Conservation (phyloP, 2,113 vertebrate genomes). For the Chamaetylas fuelleborni region DNA sequence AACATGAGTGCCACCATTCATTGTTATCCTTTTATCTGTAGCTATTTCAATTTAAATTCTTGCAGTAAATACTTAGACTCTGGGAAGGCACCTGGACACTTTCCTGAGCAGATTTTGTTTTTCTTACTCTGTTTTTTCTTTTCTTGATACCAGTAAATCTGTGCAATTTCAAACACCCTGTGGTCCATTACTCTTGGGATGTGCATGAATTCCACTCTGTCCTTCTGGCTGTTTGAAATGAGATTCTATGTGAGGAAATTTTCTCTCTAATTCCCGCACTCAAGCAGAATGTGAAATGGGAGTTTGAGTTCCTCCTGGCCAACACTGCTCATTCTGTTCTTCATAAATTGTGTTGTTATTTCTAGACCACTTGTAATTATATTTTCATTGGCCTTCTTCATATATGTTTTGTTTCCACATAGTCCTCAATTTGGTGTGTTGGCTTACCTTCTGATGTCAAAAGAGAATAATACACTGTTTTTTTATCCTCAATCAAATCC, state of each 20-base stretch:
- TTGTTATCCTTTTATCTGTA: not conserved
- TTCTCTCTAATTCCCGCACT: conserved; percentile 46
- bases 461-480: conserved; percentile 43
- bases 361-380: conserved; percentile 73
- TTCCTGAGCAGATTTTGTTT: not conserved
- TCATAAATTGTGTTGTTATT: conserved; percentile 73
- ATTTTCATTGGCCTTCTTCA: conserved; percentile 73
- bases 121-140: not conserved
- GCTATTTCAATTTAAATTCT: not conserved
- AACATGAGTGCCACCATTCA: not conserved
- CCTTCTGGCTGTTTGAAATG: not conserved
- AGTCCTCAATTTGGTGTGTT: conserved; percentile 53
- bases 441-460: conserved; percentile 61
- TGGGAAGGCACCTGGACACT: not conserved
- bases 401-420: conserved; percentile 68
- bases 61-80: not conserved
- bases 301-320: conserved; percentile 42
- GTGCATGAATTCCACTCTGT: not conserved
- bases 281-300: conserved; percentile 51
- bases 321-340: conserved; percentile 43
- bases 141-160: not conserved
- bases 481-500: conserved; percentile 43
- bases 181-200: not conserved
- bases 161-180: not conserved
- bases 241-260: conserved; percentile 3